phyloP scores from a whole-genome alignment of 2,113 vertebrate species.

The Pelusios castaneus region DNA sequence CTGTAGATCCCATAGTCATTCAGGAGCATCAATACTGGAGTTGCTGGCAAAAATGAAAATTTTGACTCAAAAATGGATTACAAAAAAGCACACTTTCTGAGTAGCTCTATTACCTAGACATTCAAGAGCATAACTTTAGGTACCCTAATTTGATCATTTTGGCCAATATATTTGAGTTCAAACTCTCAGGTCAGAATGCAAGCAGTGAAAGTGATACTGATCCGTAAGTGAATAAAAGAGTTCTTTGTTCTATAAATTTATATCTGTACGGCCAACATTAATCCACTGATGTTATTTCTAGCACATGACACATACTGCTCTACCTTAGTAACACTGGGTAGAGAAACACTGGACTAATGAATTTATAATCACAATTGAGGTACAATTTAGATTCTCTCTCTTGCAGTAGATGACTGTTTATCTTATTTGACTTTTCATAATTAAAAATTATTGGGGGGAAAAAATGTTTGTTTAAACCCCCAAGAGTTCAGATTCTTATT shows the following conservation, averaged over 20 bases:
- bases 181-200: not conserved
- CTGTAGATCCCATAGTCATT: not conserved
- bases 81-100: not conserved
- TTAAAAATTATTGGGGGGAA: not conserved
- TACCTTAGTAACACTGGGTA: not conserved
- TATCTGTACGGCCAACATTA: not conserved
- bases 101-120: not conserved
- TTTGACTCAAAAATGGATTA: not conserved
- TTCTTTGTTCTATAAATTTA: not conserved
- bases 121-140: not conserved
- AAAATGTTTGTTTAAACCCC: not conserved
- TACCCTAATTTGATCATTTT: not conserved
- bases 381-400: not conserved
- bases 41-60: not conserved
- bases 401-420: not conserved
- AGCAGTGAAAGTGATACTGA: not conserved
- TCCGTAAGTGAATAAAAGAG: not conserved
- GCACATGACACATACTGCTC: not conserved
- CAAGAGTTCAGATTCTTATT: slow-evolving; percentile 21
- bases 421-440: not conserved
- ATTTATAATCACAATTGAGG: not conserved
- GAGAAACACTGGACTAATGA: not conserved
- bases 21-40: slow-evolving; percentile 32
- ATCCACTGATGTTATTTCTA: not conserved
- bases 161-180: not conserved